Conservation (phyloP, 1,140 invertebrate species). For the Heterodera carotae region DNA sequence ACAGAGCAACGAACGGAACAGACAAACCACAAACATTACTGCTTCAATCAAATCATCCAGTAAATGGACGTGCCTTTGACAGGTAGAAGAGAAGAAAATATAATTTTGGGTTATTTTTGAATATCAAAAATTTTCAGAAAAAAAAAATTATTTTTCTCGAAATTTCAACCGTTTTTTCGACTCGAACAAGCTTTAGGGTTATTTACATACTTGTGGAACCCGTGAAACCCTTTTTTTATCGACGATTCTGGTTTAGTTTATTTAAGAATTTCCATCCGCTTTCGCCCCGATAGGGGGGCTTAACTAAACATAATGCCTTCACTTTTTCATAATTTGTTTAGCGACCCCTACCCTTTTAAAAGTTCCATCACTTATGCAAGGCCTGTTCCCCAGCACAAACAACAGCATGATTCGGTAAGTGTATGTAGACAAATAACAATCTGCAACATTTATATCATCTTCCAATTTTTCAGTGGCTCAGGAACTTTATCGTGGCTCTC, state of each 20-base stretch:
- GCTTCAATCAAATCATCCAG: background rate
- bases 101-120: background rate
- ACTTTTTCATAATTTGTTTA: background rate
- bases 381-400: constrained; percentile 19
- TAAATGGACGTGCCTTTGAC: constrained; percentile 1
- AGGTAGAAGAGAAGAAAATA: background rate
- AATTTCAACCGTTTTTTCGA: too few relatives aligned
- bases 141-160: too few relatives aligned
- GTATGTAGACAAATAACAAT: background rate
- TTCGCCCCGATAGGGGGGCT: too few relatives aligned
- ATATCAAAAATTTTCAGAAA: too few relatives aligned
- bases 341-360: background rate
- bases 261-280: too few relatives aligned
- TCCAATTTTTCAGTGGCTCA: constrained; percentile 19
- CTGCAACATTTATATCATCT: background rate
- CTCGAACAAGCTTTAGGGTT: too few relatives aligned
- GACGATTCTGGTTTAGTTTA: too few relatives aligned
- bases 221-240: too few relatives aligned
- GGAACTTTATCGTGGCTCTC: constrained; percentile 28
- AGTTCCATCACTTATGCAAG: constrained; percentile 20
- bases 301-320: too few relatives aligned
- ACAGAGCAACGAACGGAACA: background rate
- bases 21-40: background rate
- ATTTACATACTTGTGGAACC: too few relatives aligned
- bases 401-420: constrained; percentile 25